Base-by-base conservation (phyloP, 2,888 invertebrate species). In the Chouioia cunea region DNA sequence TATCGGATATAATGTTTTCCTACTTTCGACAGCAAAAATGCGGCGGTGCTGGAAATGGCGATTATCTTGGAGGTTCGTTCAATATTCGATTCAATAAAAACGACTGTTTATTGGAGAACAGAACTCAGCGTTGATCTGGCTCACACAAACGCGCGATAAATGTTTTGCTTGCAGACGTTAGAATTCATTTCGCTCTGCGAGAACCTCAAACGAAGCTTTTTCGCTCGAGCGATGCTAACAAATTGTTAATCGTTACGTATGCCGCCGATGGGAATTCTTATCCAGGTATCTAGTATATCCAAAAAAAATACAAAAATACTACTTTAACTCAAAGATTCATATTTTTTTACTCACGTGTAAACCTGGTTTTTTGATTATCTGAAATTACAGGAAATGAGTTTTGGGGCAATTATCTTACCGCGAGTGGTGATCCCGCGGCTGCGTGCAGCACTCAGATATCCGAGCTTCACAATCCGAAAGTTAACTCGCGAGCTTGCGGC, bases 201-300 rank as follows among this genome's bases (percentile, higher is more conserved):
- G 81, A 85, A 73, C 86, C 86, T 0, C 84, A 85, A 69, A 81
- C 79, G 68, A 82, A 79, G 70, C 70, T 86, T 22, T 73, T 79
- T 54, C 76, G 82, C 58, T 71, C 79, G 66, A 76, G 77, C 2
- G 83, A 83, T 53, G 75, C 80, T 18, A 81, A 80, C 70, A 87
- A 87, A 80, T 79, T 88, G 8, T 83, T 92, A 16, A 88, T 92
- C 0, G 89, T 91, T 43, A 91, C 91, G 0, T 93, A 92, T 78
- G 90, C 93, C 0, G 91, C 92, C 91, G 92, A 93, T 79, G 90
- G 91, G 8, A 93, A 93, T 79, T 89, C 92, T 0, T 87, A 91
- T 69, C 92, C 93, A 0, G 83, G 83, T 79, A 18, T 6, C 12
- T 8, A 27, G 36, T 10, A 8, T 12, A 36, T 10, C 4, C 36